These are phyloP conservation scores for Halcyon badia DNA, from an alignment of 2,797 vertebrate species.

Conservation along the genomic window DNA sequence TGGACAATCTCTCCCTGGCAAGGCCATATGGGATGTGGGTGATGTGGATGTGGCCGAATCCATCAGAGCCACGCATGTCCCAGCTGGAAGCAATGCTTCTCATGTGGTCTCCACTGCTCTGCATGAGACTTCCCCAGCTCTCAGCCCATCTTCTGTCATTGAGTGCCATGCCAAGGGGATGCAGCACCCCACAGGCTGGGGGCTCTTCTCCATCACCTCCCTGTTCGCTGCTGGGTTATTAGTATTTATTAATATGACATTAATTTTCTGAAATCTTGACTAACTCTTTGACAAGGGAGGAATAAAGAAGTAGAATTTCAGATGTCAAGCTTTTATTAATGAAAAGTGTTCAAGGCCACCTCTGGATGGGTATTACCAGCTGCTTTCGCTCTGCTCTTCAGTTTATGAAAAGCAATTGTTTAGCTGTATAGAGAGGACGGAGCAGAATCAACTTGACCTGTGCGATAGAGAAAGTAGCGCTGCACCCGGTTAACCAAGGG, in stretches of 20 bases:
- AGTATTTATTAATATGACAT: slow-evolving; percentile 73
- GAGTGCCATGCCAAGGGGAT: accelerated
- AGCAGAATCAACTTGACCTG: slow-evolving; percentile 82
- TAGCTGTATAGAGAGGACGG: slow-evolving; percentile 76
- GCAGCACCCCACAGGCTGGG: accelerated
- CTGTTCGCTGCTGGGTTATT: slow-evolving; percentile 40
- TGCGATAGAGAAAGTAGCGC: slow-evolving; percentile 69
- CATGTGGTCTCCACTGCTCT: accelerated
- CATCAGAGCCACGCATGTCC: accelerated
- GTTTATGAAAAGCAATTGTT: slow-evolving; percentile 80
- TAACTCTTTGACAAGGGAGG: slow-evolving; percentile 70
- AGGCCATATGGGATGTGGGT: accelerated
- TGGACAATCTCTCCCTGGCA: not conserved
- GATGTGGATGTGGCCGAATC: accelerated
- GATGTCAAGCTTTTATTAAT: slow-evolving; percentile 80
- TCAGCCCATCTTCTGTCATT: not conserved
- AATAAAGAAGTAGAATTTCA: slow-evolving; percentile 77
- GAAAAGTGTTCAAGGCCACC: slow-evolving; percentile 79
- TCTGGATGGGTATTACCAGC: slow-evolving; percentile 76
- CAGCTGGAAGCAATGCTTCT: accelerated
- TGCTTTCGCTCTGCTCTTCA: slow-evolving; percentile 71
- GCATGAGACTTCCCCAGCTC: accelerated
- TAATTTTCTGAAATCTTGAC: slow-evolving; percentile 74
- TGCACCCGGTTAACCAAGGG: slow-evolving; percentile 79
- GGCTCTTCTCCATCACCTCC: not conserved